Base-by-base conservation (phyloP, 1,140 invertebrate species). In the Drosophila truncata region DNA sequence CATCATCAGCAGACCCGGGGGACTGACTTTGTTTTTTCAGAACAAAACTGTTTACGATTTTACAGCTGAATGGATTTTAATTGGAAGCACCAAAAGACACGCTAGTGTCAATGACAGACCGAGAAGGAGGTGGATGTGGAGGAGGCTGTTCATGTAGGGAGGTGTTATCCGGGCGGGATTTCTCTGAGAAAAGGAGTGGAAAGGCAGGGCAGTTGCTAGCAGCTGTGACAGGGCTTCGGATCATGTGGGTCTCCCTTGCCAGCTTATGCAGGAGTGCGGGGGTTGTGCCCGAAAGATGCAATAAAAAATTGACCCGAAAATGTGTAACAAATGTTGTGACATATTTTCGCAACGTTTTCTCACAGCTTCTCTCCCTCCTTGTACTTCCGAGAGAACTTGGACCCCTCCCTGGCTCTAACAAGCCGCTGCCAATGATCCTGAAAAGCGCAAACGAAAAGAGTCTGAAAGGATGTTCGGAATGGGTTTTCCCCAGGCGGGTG, bases 231-330 rank as follows among this genome's bases (percentile, higher is more conserved):
- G 61, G 61, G 71, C 78, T 50, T 58, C 14, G 47, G 35, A 76
- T 72, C 75, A 74, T 87, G 70, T 70, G 83, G 52, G 76, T 70
- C 44, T 27, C 27, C 27, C 41, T 14, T 20, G 39, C 20, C 20
- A 35, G 52, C 59, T 79, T 54, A 78, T 64, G 75, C 76, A 58
- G 61, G 20, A n/a, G 31, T 27, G 29, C 23, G 52, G 20, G 52
- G 27, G 44, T 37, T 29, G 16, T 41, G 14, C 47, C 20, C 52
- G 52, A 55, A 55, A 14, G 47, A 80, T 90, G 85, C 81, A 90
- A 90, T 91, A 90, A 85, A 90, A 90, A 90, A 90, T 85, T 90
- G 85, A 90, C 85, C 85, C 85, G 78, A 90, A 90, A 90, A 90
- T 90, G 86, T 90, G 86, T 90, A 90, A 90, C 85, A 90, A 90